Evolutionary conservation across 2,888 invertebrate genomes (phyloP).

Genomic region (Calliphora vomitoria): DNA sequence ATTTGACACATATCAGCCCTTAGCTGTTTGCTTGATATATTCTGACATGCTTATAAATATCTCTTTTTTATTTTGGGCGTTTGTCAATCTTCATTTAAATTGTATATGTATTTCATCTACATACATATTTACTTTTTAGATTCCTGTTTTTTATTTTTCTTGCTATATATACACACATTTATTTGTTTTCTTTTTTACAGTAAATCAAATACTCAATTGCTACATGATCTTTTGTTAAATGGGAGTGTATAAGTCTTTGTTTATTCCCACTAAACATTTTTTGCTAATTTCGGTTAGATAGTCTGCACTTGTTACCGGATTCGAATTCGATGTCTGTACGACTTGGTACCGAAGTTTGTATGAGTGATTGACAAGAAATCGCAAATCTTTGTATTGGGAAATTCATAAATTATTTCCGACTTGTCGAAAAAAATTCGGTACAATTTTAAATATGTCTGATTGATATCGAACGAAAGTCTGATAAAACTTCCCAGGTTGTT

Average conservation of each 20-base stretch:
- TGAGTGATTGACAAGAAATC: too few species aligned
- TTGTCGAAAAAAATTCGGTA: too few species aligned
- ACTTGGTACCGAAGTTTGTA: too few species aligned
- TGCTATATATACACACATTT: constrained; percentile 13
- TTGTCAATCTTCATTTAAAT: constrained; percentile 45
- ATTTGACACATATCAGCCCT: background rate
- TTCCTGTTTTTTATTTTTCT: constrained; percentile 4
- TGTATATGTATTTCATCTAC: constrained; percentile 1
- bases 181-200: constrained; percentile 22
- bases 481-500: too few species aligned
- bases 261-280: background rate
- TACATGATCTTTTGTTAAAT: constrained; percentile 45
- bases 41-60: background rate
- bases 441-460: too few species aligned
- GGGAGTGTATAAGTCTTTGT: background rate
- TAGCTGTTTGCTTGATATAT: background rate
- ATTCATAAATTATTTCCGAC: too few species aligned
- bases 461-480: too few species aligned
- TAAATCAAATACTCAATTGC: constrained; percentile 66
- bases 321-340: too few species aligned
- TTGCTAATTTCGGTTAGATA: too few species aligned
- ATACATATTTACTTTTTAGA: constrained; percentile 48
- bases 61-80: constrained; percentile 26
- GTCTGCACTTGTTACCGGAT: too few species aligned
- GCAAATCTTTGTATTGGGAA: too few species aligned